Base-by-base conservation (phyloP, 2,797 vertebrate genomes). In the Neomorphus geoffroyi region DNA sequence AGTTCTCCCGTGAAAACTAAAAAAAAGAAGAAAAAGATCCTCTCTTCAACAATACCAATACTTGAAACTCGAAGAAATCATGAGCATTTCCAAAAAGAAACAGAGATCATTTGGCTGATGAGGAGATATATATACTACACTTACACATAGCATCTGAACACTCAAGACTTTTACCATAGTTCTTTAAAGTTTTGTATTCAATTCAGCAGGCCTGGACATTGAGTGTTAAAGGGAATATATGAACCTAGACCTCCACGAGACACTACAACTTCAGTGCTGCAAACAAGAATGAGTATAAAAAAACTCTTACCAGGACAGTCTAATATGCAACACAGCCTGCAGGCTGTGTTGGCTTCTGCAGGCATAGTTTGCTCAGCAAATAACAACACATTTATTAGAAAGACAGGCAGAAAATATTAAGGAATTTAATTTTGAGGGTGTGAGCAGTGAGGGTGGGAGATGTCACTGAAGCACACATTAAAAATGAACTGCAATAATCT, bases 401-500 rank as follows among this genome's bases (percentile, higher is more conserved):
- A n/a, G n/a, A 60, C 32, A 83, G 21, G 66, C 21, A 64, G 51
- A 84, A 64, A n/a, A 46, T 48, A 84, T 77, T 84, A 92, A 66
- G 37, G 67, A 83, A 86, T 74, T 86, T 84, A 74, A 92, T 74
- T 85, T 39, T 77, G 58, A 91, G 64, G 41, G 85, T 3, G 48
- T 84, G 48, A 91, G 78, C 54, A 70, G 48, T 6, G 30, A 92
- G 11, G 67, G 33, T 94, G 26, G 53, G 78, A 91, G 91, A 94
- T 33, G 57, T 46, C 77, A 77, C 46, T 35, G 79, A 91, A 81
- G 54, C 54, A 75, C 60, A 67, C 48, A 78, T 67, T 90, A 90
- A 92, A 96, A 96, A 92, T 33, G 32, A 92, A 87, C 33, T 60
- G 72, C 50, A 80, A 43, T 80, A 81, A 84, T 56, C 80, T 83